These are phyloP conservation scores for Metalampra italica DNA, from an alignment of 2,888 invertebrate species.

Conservation along the genomic window DNA sequence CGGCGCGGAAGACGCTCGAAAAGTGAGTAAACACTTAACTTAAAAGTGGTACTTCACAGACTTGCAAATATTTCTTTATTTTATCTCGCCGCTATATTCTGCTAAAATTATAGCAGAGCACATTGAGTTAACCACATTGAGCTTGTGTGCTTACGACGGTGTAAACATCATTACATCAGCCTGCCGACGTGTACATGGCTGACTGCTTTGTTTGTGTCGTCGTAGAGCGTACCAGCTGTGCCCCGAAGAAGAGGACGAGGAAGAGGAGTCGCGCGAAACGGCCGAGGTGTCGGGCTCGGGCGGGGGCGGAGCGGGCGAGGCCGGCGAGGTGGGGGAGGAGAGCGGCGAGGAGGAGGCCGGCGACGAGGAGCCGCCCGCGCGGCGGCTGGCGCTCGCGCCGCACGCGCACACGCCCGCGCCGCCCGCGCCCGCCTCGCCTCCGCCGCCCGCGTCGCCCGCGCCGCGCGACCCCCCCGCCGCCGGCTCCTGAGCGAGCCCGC, in stretches of 20 bases:
- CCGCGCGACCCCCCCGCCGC: slow-evolving; percentile 25
- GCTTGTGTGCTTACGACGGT: no score
- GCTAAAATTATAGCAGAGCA: no score
- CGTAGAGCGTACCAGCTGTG: slow-evolving; percentile 68
- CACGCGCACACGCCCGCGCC: slow-evolving; percentile 21
- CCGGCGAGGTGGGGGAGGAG: slow-evolving; percentile 31
- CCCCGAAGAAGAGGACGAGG: slow-evolving; percentile 72
- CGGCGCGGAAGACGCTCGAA: slow-evolving; percentile 91
- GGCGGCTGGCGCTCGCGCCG: slow-evolving; percentile 21
- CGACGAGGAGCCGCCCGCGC: slow-evolving; percentile 25
- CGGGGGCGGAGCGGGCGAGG: slow-evolving; percentile 35
- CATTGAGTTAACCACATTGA: no score
- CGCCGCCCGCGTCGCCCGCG: slow-evolving; percentile 14
- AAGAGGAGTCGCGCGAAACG: slow-evolving; percentile 54
- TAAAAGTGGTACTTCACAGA: not conserved
- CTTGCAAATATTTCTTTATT: no score
- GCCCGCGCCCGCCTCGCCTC: slow-evolving; percentile 15
- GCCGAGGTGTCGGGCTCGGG: slow-evolving; percentile 35
- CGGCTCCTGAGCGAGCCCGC: slow-evolving; percentile 26
- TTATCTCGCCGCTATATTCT: no score
- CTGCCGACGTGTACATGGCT: no score
- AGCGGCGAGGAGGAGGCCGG: slow-evolving; percentile 37
- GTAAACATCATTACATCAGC: no score
- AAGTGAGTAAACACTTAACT: no score
- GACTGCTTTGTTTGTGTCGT: not conserved